These are phyloP conservation scores for Drosophila paranaensis DNA, from an alignment of 2,888 invertebrate species.

Conservation along the genomic window DNA sequence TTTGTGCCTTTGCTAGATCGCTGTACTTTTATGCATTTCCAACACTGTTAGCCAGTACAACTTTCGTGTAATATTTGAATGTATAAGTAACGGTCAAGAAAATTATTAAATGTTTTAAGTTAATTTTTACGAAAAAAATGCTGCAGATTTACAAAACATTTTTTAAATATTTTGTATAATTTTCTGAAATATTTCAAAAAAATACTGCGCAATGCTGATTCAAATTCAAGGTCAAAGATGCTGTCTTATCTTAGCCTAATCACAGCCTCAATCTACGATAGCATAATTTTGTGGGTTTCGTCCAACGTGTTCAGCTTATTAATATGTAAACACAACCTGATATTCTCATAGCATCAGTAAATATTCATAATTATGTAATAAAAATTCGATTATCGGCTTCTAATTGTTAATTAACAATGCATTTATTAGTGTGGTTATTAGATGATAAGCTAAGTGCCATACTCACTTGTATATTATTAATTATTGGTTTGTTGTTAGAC, in stretches of 20 bases:
- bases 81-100: too few species aligned
- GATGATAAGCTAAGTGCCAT: not conserved
- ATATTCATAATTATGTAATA: not conserved
- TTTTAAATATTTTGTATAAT: not conserved
- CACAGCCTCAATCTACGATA: not conserved
- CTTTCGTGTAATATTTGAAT: not conserved
- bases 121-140: too few species aligned
- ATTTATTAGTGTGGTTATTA: conserved; percentile 8
- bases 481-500: not conserved
- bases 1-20: conserved; percentile 3
- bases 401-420: not conserved
- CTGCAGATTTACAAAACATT: too few species aligned
- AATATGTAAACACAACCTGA: not conserved
- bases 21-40: not conserved
- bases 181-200: not conserved
- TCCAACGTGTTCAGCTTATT: not conserved
- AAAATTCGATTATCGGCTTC: not conserved
- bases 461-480: not conserved
- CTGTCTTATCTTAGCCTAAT: not conserved
- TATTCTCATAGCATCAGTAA: not conserved
- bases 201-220: not conserved
- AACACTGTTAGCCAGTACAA: not conserved
- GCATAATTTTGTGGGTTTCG: not conserved
- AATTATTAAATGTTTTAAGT: too few species aligned
- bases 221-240: not conserved